These are phyloP conservation scores for Arbacia lixula DNA, from an alignment of 53 echinoderm and acorn worm species.

Conservation along the genomic window DNA sequence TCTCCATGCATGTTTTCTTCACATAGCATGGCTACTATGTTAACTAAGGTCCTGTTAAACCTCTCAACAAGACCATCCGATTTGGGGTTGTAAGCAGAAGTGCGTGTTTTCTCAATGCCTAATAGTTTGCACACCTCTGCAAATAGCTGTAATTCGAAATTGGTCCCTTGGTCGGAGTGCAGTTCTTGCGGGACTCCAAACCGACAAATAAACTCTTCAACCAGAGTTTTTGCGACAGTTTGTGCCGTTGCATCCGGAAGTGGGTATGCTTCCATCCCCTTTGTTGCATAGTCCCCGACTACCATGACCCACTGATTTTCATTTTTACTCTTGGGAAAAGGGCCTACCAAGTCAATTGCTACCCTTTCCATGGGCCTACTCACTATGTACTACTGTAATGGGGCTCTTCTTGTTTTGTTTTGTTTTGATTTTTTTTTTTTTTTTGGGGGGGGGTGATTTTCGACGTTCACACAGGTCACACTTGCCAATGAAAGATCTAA, in stretches of 20 bases:
- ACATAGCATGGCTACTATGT: too few species aligned
- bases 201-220: slow-evolving; percentile 2
- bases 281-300: slow-evolving; percentile 43
- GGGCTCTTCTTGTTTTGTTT: slow-evolving; percentile 10
- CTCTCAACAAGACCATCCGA: too few species aligned
- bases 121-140: too few species aligned
- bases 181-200: slow-evolving; percentile 7
- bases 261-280: slow-evolving; percentile 55
- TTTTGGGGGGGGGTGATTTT: not conserved
- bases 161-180: slow-evolving; percentile 53
- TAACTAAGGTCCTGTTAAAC: too few species aligned
- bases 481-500: slow-evolving; percentile 15
- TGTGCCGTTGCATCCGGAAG: slow-evolving; percentile 38
- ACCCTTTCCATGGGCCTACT: slow-evolving; percentile 26
- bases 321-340: not conserved
- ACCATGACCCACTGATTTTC: slow-evolving; percentile 56
- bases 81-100: too few species aligned
- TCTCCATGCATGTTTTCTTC: too few species aligned
- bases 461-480: slow-evolving; percentile 30
- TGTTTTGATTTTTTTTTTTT: too few species aligned
- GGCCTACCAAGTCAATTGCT: slow-evolving; percentile 39
- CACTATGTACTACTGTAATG: slow-evolving; percentile 12
- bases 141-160: slow-evolving; percentile 44
- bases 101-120: too few species aligned
- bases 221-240: slow-evolving; percentile 34